Base-by-base conservation (phyloP, 2,888 invertebrate species). In the Chelonus formosanus region DNA sequence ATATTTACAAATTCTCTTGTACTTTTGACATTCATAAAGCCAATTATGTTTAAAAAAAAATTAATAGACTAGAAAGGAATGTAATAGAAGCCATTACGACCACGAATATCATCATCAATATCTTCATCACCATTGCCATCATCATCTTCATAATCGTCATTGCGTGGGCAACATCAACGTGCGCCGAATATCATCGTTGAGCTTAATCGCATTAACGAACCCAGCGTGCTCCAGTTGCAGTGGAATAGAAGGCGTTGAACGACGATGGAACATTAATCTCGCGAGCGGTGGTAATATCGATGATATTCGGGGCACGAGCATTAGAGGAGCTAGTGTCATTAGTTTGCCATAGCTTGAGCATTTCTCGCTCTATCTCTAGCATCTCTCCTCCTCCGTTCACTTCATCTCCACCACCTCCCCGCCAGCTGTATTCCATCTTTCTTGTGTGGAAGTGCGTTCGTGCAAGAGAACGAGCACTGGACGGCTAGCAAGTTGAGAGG, bases 241-340 rank as follows among this genome's bases (percentile, higher is more conserved):
- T 63, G 50, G 63, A 55, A 67, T 63, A 47, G 63, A 55, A 67
- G 66, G 63, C 59, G 63, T 56, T 63, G 61, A 58, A 65, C 66
- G 66, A 63, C 74, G 75, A 71, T 75, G 77, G 80, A 83, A 78
- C 82, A 82, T 83, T 82, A 82, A 81, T 83, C 81, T 82, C 79
- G 77, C 76, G 61, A 55, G 53, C 44, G 61, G 78, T 79, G 79
- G 80, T 79, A 82, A 82, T 82, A 81, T 82, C 77, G 78, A 80
- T 79, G 79, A 82, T 82, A 83, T 83, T 83, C 82, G 78, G 80
- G 78, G 80, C 81, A 81, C 80, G 81, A 81, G 78, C 78, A 78
- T 79, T 78, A 79, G 76, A 76, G 67, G 69, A 71, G 70, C 60
- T 68, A 61, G 72, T 75, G 74, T 74, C 74, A 75, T 75, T 74